A percentile compares a stretch with the other conserved stretches of the same genome.
Evolutionary conservation across 2,113 vertebrate species (phyloP).

Genomic region (Choloepus hoffmanni): DNA sequence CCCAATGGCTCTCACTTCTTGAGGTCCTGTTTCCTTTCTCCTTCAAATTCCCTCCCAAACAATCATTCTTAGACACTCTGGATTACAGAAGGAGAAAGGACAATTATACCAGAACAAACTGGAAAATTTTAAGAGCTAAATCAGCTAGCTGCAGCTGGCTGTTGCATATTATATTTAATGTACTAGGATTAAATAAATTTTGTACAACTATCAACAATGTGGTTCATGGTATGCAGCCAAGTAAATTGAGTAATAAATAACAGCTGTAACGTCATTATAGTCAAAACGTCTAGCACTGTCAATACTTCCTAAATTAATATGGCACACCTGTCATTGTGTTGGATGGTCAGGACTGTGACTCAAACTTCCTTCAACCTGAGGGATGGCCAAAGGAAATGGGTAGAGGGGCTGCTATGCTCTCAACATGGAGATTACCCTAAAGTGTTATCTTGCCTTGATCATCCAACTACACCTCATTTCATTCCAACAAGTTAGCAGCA

Average conservation of each 20-base stretch:
- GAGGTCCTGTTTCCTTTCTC: slow-evolving; percentile 52
- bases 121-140: slow-evolving; percentile 27
- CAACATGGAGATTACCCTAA: not conserved
- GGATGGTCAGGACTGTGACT: not conserved
- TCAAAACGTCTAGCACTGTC: not conserved
- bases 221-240: slow-evolving; percentile 40
- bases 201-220: slow-evolving; percentile 50
- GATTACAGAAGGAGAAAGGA: slow-evolving; percentile 56
- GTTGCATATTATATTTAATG: slow-evolving; percentile 27
- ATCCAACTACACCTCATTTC: not conserved
- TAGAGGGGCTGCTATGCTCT: not conserved
- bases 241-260: slow-evolving; percentile 54
- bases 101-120: slow-evolving; percentile 34
- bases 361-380: not conserved
- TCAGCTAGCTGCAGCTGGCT: slow-evolving; percentile 11
- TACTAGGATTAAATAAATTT: slow-evolving; percentile 48
- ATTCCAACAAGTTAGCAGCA: not conserved
- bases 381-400: not conserved
- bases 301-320: slow-evolving; percentile 50
- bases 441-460: not conserved
- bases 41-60: slow-evolving; percentile 44
- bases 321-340: not conserved
- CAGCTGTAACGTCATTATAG: not conserved
- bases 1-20: slow-evolving; percentile 14
- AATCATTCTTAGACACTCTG: slow-evolving; percentile 43